Percentiles rank a stretch among this genome's conserved stretches.
phyloP scores from a whole-genome alignment of 2,113 vertebrate genomes.

The Hippocampus guttulatus region DNA sequence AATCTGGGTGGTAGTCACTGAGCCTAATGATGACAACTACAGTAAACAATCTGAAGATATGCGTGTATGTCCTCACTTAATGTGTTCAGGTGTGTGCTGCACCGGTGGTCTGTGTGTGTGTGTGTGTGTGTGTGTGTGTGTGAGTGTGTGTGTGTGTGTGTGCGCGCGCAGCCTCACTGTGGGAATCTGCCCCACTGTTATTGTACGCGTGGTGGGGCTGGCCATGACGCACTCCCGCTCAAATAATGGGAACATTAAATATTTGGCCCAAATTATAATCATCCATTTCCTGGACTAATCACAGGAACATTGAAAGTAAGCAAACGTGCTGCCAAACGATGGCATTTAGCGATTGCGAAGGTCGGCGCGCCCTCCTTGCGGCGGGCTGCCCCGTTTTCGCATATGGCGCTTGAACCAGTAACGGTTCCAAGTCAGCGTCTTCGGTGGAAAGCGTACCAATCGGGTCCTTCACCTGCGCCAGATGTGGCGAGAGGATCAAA shows the following conservation, averaged over 20 bases:
- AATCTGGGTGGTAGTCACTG: neutral
- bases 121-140: too few species aligned
- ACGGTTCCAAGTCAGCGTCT: constrained; percentile 39
- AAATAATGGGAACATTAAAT: constrained; percentile 79
- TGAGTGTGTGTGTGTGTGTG: constrained; percentile 12
- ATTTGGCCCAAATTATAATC: constrained; percentile 75
- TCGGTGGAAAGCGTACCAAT: constrained; percentile 38
- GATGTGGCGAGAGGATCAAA: constrained; percentile 38
- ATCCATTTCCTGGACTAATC: constrained; percentile 68
- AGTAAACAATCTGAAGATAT: neutral
- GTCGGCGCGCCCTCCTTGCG: neutral
- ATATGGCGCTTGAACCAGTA: neutral
- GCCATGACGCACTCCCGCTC: constrained; percentile 65
- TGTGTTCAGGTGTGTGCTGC: constrained; percentile 14
- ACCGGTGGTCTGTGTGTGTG: constrained; percentile 34
- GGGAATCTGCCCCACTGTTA: constrained; percentile 72
- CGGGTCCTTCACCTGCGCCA: constrained; percentile 37
- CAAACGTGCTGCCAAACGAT: constrained; percentile 56
- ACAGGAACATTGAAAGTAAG: constrained; percentile 59
- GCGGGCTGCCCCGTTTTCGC: constrained; percentile 3
- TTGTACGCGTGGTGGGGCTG: constrained; percentile 68
- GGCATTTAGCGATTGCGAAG: constrained; percentile 36
- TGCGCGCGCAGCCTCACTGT: constrained; percentile 57
- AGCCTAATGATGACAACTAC: neutral
- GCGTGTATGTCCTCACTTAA: neutral